phyloP scores from a whole-genome alignment of 2,888 invertebrate species.

The Parelbella ahira region DNA sequence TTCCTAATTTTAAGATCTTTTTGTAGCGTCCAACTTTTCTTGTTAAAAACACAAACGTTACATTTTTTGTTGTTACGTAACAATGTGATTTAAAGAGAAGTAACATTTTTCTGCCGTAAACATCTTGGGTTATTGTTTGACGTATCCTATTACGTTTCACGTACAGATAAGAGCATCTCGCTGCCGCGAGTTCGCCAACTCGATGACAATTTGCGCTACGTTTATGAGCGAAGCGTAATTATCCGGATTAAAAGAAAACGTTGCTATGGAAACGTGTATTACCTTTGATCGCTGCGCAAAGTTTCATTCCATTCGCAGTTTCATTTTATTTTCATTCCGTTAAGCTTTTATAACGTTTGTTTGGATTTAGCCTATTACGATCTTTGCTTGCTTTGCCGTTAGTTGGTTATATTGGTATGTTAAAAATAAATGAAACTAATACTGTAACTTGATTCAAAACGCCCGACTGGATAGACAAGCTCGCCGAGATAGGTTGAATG shows the following conservation, averaged over 20 bases:
- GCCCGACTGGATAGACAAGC: slow-evolving; percentile 11
- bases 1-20: no score
- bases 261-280: slow-evolving; percentile 23
- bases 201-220: slow-evolving; percentile 33
- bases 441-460: slow-evolving; percentile 1
- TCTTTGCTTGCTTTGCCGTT: slow-evolving; percentile 10
- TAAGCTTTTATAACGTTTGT: slow-evolving; percentile 20
- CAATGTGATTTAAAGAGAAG: no score
- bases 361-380: slow-evolving; percentile 13
- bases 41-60: no score
- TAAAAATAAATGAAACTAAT: slow-evolving; percentile 5
- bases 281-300: slow-evolving; percentile 25
- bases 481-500: slow-evolving; percentile 14
- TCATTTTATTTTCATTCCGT: slow-evolving; percentile 21
- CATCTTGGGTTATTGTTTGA: slow-evolving; percentile 2
- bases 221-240: slow-evolving; percentile 21
- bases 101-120: neutral
- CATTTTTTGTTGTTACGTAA: no score
- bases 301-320: slow-evolving; percentile 25
- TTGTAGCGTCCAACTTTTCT: no score
- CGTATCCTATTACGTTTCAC: slow-evolving; percentile 8
- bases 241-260: slow-evolving; percentile 23
- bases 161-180: slow-evolving; percentile 27
- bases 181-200: slow-evolving; percentile 36
- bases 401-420: slow-evolving; percentile 1